Evolutionary conservation across 2,888 invertebrate species (phyloP), one percentile per base, ranked within the genome.

Genomic region (Leptopilina syphax): DNA sequence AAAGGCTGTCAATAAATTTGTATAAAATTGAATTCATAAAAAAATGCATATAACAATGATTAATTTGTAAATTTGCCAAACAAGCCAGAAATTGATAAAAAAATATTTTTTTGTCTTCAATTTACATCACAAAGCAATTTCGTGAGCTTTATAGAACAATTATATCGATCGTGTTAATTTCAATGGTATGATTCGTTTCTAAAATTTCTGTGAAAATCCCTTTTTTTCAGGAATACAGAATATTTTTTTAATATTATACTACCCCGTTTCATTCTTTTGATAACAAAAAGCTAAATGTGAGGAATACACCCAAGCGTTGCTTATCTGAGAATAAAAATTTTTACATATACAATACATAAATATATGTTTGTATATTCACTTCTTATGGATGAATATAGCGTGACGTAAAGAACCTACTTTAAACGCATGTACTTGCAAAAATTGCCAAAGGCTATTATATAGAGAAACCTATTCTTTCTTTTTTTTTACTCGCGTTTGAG

Each of bases 341-440:
- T 63, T 63, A n/a, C 18, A 60, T 7, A 60, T 60, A 60, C 8
- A 60, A 8, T 8, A 60, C n/a, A n/a, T 60, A 60, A 57, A 57
- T 60, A 60, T n/a, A 60, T 60, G 60, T 60, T 60, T 60, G n/a
- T 44, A 7, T 44, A 44, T 44, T 4, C 4, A 18, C n/a, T 60
- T n/a, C 60, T 60, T 60, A n/a, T n/a, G n/a, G 60, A 60, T 60
- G 60, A 60, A 24, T 24, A 63, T 63, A 63, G 63, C 63, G 63
- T 63, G 63, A 63, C 63, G 63, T 63, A 63, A 63, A 63, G 63
- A 8, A 63, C 18, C 18, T 63, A 63, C 63, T 63, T 63, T n/a
- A 18, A 24, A 63, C 18, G 24, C 7, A 18, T 18, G 63, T 63
- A 63, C 18, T 63, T 63, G 24, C 8, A 63, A 63, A 63, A 63